A percentile compares a stretch with the other conserved stretches of the same genome.
Conservation (phyloP, 2,113 vertebrate species). For the Mixornis gularis region DNA sequence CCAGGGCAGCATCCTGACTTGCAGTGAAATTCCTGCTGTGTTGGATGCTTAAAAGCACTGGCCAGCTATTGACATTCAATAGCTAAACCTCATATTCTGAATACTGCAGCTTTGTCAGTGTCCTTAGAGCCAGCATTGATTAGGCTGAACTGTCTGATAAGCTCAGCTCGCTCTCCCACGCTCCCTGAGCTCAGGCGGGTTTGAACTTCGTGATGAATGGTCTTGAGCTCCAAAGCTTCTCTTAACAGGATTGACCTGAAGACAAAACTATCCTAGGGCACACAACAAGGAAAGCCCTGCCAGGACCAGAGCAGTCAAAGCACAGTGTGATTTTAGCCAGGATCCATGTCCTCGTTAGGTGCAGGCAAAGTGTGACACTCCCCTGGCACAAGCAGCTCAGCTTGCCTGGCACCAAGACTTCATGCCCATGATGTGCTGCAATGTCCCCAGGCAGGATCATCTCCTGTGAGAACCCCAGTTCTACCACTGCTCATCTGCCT, state of each 20-base stretch:
- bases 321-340: background rate
- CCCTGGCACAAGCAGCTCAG: accelerated
- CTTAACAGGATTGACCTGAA: background rate
- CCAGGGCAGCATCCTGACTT: background rate
- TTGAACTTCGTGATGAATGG: background rate
- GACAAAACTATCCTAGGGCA: background rate
- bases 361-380: background rate
- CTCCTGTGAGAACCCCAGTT: background rate
- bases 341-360: accelerated
- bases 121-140: background rate
- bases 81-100: background rate
- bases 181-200: background rate
- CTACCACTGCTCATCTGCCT: background rate
- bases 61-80: background rate
- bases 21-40: background rate
- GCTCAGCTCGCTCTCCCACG: accelerated
- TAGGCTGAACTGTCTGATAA: background rate
- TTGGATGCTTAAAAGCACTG: background rate
- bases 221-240: background rate
- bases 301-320: background rate
- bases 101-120: background rate
- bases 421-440: background rate
- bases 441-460: background rate
- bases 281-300: background rate
- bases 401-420: background rate